Evolutionary conservation across 2,797 vertebrate genomes (phyloP), one percentile per base, ranked within the genome.

Genomic region (Cynopterus sphinx): DNA sequence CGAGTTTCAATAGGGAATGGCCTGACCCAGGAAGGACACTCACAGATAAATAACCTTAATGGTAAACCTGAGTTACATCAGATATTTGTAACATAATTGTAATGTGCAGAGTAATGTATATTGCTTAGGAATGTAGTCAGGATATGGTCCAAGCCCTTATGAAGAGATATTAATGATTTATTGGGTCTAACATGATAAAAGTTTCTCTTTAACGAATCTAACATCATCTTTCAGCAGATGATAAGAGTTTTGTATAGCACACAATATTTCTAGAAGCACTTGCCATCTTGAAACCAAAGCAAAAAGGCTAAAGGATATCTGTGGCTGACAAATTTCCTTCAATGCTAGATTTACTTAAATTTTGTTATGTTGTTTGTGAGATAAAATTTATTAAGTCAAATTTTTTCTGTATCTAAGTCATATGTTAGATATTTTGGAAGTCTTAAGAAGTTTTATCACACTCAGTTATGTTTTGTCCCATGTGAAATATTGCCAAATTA

Each of bases 351-450:
- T 82, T 68, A 91, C 70, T 55, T 55, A 55, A 55, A 55, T 49
- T 75, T 63, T 85, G 15, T 85, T 74, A 43, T 28, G 53, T 74
- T 88, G 73, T 83, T 96, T 94, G 43, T 89, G 53, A 77, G 82
- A 68, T 22, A 77, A 78, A 70, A 51, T 73, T 90, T 63, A 68
- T 78, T 61, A 46, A 91, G 53, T 85, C 53, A 59, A 86, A 15
- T 43, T n/a, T 55, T 61, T 12, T 46, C 28, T n/a, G 1, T 70
- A 59, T 39, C 26, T 89, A 74, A 28, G 43, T 73, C 87, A 26
- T 11, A 22, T 53, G 17, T 49, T 83, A 90, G 21, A 33, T 6
- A 88, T 2, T 87, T 95, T 1, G 2, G 65, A 65, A 92, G 11
- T 43, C 41, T 92, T 79, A 90, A 78, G 49, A 90, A 46, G 17